Evolutionary conservation across 2,113 vertebrate species (phyloP).

Genomic region (Suncus etruscus): DNA sequence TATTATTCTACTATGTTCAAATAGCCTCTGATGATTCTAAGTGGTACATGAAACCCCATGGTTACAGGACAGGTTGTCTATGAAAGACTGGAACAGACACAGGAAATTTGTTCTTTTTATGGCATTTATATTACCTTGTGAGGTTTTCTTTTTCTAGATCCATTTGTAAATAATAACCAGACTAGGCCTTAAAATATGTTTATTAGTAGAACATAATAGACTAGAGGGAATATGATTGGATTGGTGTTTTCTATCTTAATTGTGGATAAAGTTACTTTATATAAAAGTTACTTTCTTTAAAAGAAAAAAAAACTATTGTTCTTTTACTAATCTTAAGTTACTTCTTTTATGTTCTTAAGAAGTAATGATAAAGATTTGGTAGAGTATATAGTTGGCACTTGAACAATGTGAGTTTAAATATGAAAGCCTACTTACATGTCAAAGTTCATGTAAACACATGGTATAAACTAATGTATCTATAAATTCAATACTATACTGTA

Average conservation of each 20-base stretch:
- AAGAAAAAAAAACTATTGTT: too few species aligned
- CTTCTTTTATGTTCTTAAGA: background rate
- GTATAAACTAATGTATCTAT: background rate
- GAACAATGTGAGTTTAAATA: background rate
- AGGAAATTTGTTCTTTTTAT: background rate
- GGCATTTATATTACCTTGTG: background rate
- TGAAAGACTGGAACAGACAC: background rate
- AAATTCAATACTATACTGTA: background rate
- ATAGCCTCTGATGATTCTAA: background rate
- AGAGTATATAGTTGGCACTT: background rate
- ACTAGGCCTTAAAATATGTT: background rate
- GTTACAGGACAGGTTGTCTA: background rate
- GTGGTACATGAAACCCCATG: slow-evolving; percentile 6
- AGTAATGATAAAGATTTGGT: slow-evolving; percentile 8
- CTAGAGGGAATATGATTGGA: background rate
- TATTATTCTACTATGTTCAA: background rate
- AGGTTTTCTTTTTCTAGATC: background rate
- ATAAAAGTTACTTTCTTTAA: too few species aligned
- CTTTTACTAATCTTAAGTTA: background rate
- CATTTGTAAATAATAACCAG: background rate
- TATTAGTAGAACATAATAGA: background rate
- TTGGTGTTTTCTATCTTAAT: background rate
- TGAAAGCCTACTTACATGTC: background rate
- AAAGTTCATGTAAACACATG: background rate
- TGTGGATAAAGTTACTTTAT: background rate